These are phyloP conservation scores for Cantharis lateralis DNA, from an alignment of 2,888 invertebrate species.

Conservation along the genomic window DNA sequence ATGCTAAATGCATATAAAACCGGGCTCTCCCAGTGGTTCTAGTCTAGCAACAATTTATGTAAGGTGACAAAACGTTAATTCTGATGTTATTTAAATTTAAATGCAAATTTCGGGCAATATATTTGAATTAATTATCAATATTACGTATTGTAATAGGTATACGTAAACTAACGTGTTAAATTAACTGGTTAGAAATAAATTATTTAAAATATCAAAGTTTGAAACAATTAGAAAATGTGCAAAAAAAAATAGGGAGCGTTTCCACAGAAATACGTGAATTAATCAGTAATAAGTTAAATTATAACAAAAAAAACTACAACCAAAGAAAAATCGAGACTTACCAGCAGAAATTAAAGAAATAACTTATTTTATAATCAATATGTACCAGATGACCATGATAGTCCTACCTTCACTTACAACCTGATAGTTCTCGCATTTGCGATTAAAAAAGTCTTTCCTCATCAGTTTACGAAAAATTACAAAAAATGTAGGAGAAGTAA, in stretches of 20 bases:
- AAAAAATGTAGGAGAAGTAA: too few relatives aligned
- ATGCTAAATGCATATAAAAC: not conserved
- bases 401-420: not conserved
- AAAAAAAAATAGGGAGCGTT: not conserved
- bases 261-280: not conserved
- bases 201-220: not conserved
- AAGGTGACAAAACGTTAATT: not conserved
- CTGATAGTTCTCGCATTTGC: not conserved
- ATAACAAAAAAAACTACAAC: not conserved
- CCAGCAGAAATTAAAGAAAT: not conserved
- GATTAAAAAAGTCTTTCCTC: not conserved
- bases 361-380: not conserved
- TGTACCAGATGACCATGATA: not conserved
- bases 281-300: not conserved
- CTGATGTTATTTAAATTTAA: not conserved
- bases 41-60: not conserved
- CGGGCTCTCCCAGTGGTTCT: not conserved
- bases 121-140: not conserved
- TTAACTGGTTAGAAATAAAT: not conserved
- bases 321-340: not conserved
- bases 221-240: not conserved
- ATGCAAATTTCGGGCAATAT: not conserved
- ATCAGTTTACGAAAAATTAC: too few relatives aligned
- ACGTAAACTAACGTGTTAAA: not conserved
- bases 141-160: not conserved